Conservation (phyloP, 2,888 invertebrate species). For the Bhutanitis thaidina region DNA sequence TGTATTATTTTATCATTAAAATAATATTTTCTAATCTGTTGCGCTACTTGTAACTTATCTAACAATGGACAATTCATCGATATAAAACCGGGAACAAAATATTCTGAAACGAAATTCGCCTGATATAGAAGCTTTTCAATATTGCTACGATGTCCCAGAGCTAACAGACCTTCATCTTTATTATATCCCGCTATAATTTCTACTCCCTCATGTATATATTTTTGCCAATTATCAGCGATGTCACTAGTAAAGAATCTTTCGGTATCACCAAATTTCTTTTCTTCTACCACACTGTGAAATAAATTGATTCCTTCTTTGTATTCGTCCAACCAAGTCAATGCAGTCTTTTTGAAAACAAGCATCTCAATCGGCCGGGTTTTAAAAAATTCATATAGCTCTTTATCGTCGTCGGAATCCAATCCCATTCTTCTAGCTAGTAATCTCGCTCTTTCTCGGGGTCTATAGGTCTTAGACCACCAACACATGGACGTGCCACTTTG, state of each 20-base stretch:
- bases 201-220: conserved; percentile 58
- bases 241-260: conserved; percentile 45
- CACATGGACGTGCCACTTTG: conserved; percentile 84
- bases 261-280: conserved; percentile 37
- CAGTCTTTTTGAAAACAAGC: conserved; percentile 32
- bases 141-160: conserved; percentile 20
- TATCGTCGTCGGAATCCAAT: conserved; percentile 42
- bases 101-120: conserved; percentile 40
- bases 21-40: conserved; percentile 41
- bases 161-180: conserved; percentile 81
- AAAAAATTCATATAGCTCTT: conserved; percentile 48
- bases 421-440: conserved; percentile 45
- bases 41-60: conserved; percentile 42
- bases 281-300: conserved; percentile 34
- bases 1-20: conserved; percentile 28
- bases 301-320: conserved; percentile 14
- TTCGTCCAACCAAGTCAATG: conserved; percentile 27
- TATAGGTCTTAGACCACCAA: conserved; percentile 67
- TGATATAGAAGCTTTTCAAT: conserved; percentile 30
- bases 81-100: conserved; percentile 42
- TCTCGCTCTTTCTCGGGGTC: conserved; percentile 72
- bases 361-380: conserved; percentile 40
- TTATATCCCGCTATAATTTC: conserved; percentile 85
- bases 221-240: conserved; percentile 31
- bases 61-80: conserved; percentile 32